phyloP scores from a whole-genome alignment of 2,797 vertebrate species.

The Hozukius guyotensis region DNA sequence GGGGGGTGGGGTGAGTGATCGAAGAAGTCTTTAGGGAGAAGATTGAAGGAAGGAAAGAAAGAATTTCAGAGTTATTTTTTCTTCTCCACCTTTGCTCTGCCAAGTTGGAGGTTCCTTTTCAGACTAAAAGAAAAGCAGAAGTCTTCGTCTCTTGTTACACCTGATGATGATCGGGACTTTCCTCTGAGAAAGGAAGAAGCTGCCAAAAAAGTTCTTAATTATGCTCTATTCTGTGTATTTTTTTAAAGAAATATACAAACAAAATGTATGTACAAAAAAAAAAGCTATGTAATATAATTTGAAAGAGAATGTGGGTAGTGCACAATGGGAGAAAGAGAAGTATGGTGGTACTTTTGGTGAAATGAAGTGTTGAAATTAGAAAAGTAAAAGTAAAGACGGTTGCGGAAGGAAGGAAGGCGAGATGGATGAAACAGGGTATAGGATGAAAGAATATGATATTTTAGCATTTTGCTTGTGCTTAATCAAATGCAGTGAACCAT shows the following conservation, averaged over 20 bases:
- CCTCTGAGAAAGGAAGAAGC: constrained; percentile 70
- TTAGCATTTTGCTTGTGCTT: constrained; percentile 55
- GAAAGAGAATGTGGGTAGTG: constrained; percentile 65
- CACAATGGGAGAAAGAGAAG: constrained; percentile 62
- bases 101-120: constrained; percentile 61
- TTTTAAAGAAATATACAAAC: constrained; percentile 79
- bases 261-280: constrained; percentile 65
- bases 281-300: constrained; percentile 80
- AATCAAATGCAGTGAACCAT: constrained; percentile 53
- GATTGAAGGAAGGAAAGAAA: constrained; percentile 63
- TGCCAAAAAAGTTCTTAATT: constrained; percentile 81
- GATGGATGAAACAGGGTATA: constrained; percentile 80
- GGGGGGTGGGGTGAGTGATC: constrained; percentile 23
- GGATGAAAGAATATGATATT: constrained; percentile 55
- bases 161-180: constrained; percentile 57
- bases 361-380: constrained; percentile 47
- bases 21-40: constrained; percentile 60
- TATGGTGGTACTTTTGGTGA: constrained; percentile 51
- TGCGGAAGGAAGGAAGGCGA: constrained; percentile 25
- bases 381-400: constrained; percentile 33
- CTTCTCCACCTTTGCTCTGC: constrained; percentile 56
- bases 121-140: constrained; percentile 59
- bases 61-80: constrained; percentile 60
- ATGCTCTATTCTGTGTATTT: constrained; percentile 77
- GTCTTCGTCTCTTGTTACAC: constrained; percentile 51